Evolutionary conservation across 2,888 invertebrate species (phyloP).

Genomic region (Stramonita haemastoma): DNA sequence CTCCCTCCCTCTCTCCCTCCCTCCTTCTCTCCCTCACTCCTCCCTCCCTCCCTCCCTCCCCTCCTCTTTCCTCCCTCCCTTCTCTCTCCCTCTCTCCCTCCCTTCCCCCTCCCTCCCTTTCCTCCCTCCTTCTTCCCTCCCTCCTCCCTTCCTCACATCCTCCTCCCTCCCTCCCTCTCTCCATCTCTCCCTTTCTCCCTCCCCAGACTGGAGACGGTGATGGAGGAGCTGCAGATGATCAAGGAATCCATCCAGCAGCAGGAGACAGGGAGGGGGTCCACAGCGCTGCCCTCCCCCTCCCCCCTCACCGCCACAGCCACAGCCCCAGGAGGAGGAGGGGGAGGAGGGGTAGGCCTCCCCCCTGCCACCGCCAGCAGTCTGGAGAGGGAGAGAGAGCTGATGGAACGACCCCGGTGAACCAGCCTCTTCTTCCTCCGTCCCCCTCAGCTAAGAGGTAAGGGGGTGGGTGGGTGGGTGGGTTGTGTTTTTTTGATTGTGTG

Average conservation of each 20-base stretch:
- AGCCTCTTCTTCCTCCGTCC: background rate
- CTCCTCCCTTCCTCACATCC: too few species aligned
- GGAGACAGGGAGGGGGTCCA: background rate
- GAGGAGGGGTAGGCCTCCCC: background rate
- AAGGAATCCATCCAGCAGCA: conserved; percentile 62
- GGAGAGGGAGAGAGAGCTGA: conserved; percentile 7
- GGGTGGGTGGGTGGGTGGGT: background rate
- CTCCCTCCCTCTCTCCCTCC: too few species aligned
- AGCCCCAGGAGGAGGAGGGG: too few species aligned
- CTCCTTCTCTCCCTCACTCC: too few species aligned
- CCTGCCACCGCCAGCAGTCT: background rate
- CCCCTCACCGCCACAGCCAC: too few species aligned
- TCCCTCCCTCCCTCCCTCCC: too few species aligned
- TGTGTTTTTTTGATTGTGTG: background rate
- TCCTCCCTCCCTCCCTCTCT: background rate
- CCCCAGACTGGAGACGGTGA: conserved; percentile 69
- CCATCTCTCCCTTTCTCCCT: too few species aligned
- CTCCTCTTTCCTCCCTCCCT: too few species aligned
- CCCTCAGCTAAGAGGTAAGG: background rate
- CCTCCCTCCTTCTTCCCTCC: too few species aligned
- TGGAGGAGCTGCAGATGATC: conserved; percentile 69
- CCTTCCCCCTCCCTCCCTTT: too few species aligned
- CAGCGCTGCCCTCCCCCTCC: background rate
- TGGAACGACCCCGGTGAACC: background rate
- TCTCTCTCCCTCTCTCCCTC: too few species aligned